phyloP scores from a whole-genome alignment of 1,140 invertebrate genomes.

The Eufriesea mexicana region DNA sequence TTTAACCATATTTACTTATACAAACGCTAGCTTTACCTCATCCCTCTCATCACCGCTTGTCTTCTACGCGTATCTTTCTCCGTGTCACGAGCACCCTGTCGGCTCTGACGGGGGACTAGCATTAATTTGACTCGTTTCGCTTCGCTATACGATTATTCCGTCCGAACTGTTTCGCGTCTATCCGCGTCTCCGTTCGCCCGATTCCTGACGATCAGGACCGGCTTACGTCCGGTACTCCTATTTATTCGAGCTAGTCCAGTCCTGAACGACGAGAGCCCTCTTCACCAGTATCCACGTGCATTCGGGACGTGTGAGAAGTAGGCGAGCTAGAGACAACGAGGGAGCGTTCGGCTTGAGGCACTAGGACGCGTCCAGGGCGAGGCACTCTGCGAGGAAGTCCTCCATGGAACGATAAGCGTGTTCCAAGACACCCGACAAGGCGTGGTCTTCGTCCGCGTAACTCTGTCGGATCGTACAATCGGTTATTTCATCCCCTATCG shows the following conservation, averaged over 20 bases:
- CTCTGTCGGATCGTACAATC: constrained; percentile 82
- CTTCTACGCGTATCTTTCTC: constrained; percentile 14
- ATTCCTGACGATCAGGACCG: not conserved
- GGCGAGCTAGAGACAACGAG: constrained; percentile 77
- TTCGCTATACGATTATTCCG: constrained; percentile 18
- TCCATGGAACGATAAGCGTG: constrained; percentile 94
- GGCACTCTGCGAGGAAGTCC: constrained; percentile 91
- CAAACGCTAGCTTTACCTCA: constrained; percentile 53
- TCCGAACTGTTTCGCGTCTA: not conserved
- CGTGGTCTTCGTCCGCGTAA: constrained; percentile 92
- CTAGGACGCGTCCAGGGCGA: constrained; percentile 89
- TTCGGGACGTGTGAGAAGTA: constrained; percentile 70
- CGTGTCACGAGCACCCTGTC: not conserved
- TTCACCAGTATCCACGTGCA: constrained; percentile 36
- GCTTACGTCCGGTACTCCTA: not conserved
- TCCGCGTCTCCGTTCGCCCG: not conserved
- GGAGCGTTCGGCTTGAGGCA: constrained; percentile 80
- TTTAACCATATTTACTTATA: constrained; percentile 65
- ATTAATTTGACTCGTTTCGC: constrained; percentile 7
- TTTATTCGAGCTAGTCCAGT: constrained; percentile 8
- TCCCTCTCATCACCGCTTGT: constrained; percentile 6
- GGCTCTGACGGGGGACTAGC: not conserved
- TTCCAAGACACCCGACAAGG: constrained; percentile 89
- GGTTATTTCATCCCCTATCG: not conserved
- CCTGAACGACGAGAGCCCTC: constrained; percentile 34